Conservation (phyloP, 2,888 invertebrate genomes). For the Brachypterus glaber region DNA sequence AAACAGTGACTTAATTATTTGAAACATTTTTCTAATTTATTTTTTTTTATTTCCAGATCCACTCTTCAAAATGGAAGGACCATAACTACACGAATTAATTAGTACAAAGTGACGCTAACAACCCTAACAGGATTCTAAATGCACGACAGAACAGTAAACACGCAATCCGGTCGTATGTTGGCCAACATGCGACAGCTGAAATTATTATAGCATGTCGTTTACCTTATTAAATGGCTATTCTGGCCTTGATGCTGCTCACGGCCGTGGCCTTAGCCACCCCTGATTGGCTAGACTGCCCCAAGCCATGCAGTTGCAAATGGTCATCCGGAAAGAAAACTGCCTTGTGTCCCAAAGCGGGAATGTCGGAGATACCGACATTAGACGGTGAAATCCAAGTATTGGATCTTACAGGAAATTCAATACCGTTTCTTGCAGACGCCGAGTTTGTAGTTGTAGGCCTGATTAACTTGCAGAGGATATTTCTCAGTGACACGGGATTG, state of each 20-base stretch:
- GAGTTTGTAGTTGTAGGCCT: conserved; percentile 71
- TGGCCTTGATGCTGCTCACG: conserved; percentile 35
- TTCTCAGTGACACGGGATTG: conserved; percentile 65
- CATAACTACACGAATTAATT: too few relatives aligned
- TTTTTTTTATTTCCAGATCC: too few relatives aligned
- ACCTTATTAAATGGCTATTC: conserved; percentile 40
- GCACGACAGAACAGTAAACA: too few relatives aligned
- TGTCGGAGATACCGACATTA: conserved; percentile 66
- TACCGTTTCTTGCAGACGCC: conserved; percentile 64
- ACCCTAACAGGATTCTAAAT: too few relatives aligned
- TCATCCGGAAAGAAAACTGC: conserved; percentile 85
- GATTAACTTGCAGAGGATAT: conserved; percentile 75
- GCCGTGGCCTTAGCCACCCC: conserved; percentile 48
- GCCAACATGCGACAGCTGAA: too few relatives aligned
- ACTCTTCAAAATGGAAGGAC: too few relatives aligned
- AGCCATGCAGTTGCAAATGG: conserved; percentile 86
- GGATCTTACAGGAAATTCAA: conserved; percentile 72
- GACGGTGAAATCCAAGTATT: conserved; percentile 76
- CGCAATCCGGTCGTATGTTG: too few relatives aligned
- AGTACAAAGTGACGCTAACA: too few relatives aligned
- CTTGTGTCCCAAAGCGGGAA: conserved; percentile 70
- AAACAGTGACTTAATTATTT: too few relatives aligned
- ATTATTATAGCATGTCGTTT: too few relatives aligned
- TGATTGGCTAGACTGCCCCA: conserved; percentile 84
- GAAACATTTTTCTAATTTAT: too few relatives aligned